Evolutionary conservation across 2,888 invertebrate species (phyloP).

Genomic region (Acholoe squamosa): DNA sequence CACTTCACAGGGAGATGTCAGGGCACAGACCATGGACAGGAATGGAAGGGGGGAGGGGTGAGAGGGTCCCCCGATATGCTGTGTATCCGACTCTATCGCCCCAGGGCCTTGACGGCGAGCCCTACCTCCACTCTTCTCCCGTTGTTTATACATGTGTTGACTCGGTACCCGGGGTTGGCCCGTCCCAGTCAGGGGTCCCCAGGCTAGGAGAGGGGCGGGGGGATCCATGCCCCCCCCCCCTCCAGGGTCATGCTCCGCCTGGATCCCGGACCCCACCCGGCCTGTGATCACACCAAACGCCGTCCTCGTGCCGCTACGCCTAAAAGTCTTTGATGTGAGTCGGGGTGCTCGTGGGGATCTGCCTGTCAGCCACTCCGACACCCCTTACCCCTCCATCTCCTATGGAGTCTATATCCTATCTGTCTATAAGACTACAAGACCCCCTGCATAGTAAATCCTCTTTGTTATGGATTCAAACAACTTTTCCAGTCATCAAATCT

Average conservation of each 20-base stretch:
- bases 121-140: neutral
- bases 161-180: neutral
- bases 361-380: neutral
- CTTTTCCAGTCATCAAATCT: neutral
- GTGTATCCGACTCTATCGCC: conserved; percentile 47
- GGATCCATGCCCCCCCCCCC: neutral
- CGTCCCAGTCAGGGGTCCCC: conserved; percentile 45
- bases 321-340: neutral
- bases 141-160: conserved; percentile 53
- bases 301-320: neutral
- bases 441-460: neutral
- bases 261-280: neutral
- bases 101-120: neutral
- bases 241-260: neutral
- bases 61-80: neutral
- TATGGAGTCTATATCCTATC: neutral
- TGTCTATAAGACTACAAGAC: neutral
- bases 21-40: neutral
- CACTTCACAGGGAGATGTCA: neutral
- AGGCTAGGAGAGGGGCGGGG: neutral
- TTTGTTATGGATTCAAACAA: neutral
- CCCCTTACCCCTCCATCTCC: neutral
- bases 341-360: conserved; percentile 17
- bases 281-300: conserved; percentile 27
- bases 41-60: neutral